Evolutionary conservation across 2,797 vertebrate species (phyloP).

Genomic region (Echeneis naucrates): DNA sequence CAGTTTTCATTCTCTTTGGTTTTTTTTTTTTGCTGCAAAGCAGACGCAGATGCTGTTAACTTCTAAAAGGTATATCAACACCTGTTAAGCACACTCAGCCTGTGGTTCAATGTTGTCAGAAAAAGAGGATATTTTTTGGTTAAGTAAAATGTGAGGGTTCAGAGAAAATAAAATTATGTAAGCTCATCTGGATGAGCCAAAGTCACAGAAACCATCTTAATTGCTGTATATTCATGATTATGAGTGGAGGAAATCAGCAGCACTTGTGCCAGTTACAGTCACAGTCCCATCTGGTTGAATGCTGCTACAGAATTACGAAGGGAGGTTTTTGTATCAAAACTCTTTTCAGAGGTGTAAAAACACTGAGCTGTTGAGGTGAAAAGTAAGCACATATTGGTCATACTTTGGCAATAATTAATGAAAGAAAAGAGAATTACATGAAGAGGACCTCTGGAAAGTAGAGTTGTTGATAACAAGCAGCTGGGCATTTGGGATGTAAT

Average conservation of each 20-base stretch:
- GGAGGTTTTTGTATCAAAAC: no score
- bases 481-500: constrained; percentile 53
- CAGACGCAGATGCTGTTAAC: constrained; percentile 33
- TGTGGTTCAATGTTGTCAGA: not conserved
- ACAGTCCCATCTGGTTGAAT: not conserved
- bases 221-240: no score
- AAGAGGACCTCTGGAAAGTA: not conserved
- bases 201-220: not conserved
- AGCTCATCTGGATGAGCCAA: not conserved
- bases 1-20: constrained; percentile 26
- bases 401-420: constrained; percentile 24
- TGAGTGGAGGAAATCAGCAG: constrained; percentile 1
- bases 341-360: no score
- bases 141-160: not conserved
- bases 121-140: constrained; percentile 3
- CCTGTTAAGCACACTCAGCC: not conserved
- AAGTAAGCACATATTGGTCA: not conserved
- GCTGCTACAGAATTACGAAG: not conserved
- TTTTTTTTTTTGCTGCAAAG: not conserved
- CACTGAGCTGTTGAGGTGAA: not conserved
- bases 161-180: not conserved
- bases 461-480: constrained; percentile 40
- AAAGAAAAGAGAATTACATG: not conserved
- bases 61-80: not conserved
- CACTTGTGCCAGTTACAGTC: not conserved